Conservation (phyloP, 35 echinoderm and acorn worm species). For the Stichopus chloronotus region DNA sequence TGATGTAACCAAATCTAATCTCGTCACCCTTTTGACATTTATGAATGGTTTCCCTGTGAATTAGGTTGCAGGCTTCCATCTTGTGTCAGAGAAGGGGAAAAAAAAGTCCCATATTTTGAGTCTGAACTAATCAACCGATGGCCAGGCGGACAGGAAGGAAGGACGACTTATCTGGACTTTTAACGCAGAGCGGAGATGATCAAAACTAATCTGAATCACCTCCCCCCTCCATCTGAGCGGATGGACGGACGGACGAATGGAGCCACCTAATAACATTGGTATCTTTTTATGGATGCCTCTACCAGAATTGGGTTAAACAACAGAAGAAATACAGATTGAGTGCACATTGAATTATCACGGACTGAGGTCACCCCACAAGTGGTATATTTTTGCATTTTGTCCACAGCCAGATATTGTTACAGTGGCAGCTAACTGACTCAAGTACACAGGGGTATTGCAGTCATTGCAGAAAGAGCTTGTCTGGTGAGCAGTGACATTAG, state of each 20-base stretch:
- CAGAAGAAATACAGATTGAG: not conserved
- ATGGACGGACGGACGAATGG: not conserved
- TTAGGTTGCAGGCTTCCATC: not conserved
- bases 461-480: too few species aligned
- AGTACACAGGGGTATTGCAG: too few species aligned
- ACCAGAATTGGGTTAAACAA: not conserved
- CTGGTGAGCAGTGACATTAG: too few species aligned
- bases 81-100: not conserved
- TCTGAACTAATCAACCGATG: not conserved
- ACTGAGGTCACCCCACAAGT: not conserved
- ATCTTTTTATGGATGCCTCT: not conserved
- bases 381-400: too few species aligned
- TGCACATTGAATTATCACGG: not conserved
- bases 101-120: not conserved
- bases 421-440: too few species aligned
- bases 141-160: slow-evolving; percentile 21
- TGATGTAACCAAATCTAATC: not conserved
- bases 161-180: slow-evolving; percentile 4
- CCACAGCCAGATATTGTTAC: too few species aligned
- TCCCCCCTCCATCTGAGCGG: not conserved
- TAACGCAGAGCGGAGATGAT: not conserved
- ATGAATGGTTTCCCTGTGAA: not conserved
- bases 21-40: not conserved
- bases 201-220: slow-evolving; percentile 15
- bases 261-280: not conserved